Conservation (phyloP, 2,797 vertebrate species). For the Poliocrania exsul region DNA sequence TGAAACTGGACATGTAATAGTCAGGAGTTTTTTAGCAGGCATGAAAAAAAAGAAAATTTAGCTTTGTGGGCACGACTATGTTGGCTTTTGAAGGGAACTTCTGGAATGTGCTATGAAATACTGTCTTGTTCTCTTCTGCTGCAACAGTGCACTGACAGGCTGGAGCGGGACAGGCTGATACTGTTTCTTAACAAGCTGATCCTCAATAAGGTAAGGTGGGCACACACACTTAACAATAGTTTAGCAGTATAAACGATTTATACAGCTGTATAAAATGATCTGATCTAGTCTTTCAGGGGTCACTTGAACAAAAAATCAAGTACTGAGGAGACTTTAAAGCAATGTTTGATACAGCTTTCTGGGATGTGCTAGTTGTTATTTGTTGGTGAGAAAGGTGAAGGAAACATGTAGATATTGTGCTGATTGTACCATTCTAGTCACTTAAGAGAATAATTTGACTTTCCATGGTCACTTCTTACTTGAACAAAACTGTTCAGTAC, state of each 20-base stretch:
- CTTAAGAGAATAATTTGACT: background rate
- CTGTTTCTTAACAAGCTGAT: constrained; percentile 97
- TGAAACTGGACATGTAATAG: background rate
- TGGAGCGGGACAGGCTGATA: constrained; percentile 95
- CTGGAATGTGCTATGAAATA: background rate
- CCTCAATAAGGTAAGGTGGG: constrained; percentile 88
- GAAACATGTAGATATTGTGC: fast-evolving
- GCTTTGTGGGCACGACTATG: background rate
- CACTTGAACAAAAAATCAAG: background rate
- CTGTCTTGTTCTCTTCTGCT: constrained; percentile 10
- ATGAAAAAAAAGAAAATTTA: background rate
- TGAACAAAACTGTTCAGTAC: background rate
- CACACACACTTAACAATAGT: fast-evolving
- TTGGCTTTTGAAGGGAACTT: background rate
- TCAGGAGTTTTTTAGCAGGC: background rate
- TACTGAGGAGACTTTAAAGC: background rate
- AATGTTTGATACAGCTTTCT: background rate
- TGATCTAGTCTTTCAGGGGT: background rate
- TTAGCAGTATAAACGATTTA: background rate
- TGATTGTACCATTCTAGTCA: background rate
- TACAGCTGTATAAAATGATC: background rate
- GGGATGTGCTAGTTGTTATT: background rate
- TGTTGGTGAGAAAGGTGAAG: background rate
- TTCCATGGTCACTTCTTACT: background rate
- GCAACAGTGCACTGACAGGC: constrained; percentile 91